Conservation (phyloP, 1,140 invertebrate genomes). For the Trissolcus basalis region DNA sequence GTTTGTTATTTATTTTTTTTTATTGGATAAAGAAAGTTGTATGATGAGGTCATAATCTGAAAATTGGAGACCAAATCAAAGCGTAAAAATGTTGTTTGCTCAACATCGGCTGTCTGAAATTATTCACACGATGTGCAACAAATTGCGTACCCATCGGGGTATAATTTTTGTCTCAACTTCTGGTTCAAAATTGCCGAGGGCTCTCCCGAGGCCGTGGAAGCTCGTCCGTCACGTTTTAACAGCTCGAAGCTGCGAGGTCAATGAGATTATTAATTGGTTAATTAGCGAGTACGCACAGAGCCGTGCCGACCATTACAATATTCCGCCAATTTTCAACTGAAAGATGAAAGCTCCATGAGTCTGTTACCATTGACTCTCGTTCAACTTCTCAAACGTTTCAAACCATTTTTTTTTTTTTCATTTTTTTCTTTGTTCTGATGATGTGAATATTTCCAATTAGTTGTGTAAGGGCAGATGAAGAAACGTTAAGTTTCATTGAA, state of each 20-base stretch:
- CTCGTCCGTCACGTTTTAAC: conserved; percentile 57
- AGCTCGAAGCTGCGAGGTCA: conserved; percentile 49
- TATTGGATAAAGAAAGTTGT: too few relatives aligned
- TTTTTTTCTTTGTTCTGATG: too few relatives aligned
- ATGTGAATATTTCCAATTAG: too few relatives aligned
- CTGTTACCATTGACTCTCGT: conserved; percentile 32
- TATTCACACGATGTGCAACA: conserved; percentile 35
- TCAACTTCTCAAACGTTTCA: too few relatives aligned
- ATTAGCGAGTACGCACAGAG: conserved; percentile 50
- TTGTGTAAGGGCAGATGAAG: too few relatives aligned
- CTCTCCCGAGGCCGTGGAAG: conserved; percentile 51
- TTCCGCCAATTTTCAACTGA: too few relatives aligned
- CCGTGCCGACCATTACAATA: conserved; percentile 28
- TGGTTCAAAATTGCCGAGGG: conserved; percentile 32
- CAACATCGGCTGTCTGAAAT: too few relatives aligned
- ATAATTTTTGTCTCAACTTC: conserved; percentile 24
- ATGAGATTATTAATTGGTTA: conserved; percentile 60
- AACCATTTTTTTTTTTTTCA: too few relatives aligned
- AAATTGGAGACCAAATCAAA: background rate
- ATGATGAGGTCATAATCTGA: background rate
- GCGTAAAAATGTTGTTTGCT: conserved; percentile 15
- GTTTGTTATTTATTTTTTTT: too few relatives aligned
- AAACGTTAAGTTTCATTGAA: too few relatives aligned
- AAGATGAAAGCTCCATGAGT: too few relatives aligned
- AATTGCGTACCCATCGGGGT: conserved; percentile 36